Evolutionary conservation across 2,797 vertebrate genomes (phyloP), one percentile per base, ranked within the genome.

Genomic region (Thripadectes ignobilis): DNA sequence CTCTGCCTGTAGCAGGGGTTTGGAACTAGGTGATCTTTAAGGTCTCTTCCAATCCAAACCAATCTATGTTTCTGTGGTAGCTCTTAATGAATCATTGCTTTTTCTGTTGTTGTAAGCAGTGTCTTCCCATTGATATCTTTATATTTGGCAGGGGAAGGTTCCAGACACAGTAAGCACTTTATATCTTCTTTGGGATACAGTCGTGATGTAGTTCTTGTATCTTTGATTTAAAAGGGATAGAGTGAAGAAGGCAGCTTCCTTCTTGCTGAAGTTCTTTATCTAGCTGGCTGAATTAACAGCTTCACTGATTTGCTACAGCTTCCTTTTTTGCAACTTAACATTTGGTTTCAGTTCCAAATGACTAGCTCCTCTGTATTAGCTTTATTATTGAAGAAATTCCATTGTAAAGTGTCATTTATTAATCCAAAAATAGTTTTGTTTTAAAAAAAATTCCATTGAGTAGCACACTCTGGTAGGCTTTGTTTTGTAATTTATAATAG

Each of bases 91-190:
- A 51, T 21, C 9, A 14, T 11, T 30, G 20, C 22, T 39, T 69
- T 76, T 66, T 79, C 15, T 86, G 36, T 54, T 66, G 22, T 51
- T 0, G 0, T 26, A 29, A 36, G 10, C 0, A 1, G 4, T 62
- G 36, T 93, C 24, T 81, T 86, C 30, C 29, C 12, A 5, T 0
- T 46, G 10, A 22, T 67, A n/a, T 4, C 9, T 30, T 81, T 71
- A 49, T 18, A n/a, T 62, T 65, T 32, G 72, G 7, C 14, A 36
- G 13, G 16, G 15, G 7, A 46, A 65, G 22, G 21, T 74, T 90
- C 27, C 55, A 63, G 14, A 6, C 26, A 20, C 12, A 83, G 75
- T 39, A 68, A 71, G 16, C 26, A 10, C 2, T 58, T 49, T 14
- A 1, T 26, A 4, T 57, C 32, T 66, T 85, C 58, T 87, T 80